A percentile compares a stretch with the other conserved stretches of the same genome.
Conservation (phyloP, 2,797 vertebrate species). For the Xenopus petersii region DNA sequence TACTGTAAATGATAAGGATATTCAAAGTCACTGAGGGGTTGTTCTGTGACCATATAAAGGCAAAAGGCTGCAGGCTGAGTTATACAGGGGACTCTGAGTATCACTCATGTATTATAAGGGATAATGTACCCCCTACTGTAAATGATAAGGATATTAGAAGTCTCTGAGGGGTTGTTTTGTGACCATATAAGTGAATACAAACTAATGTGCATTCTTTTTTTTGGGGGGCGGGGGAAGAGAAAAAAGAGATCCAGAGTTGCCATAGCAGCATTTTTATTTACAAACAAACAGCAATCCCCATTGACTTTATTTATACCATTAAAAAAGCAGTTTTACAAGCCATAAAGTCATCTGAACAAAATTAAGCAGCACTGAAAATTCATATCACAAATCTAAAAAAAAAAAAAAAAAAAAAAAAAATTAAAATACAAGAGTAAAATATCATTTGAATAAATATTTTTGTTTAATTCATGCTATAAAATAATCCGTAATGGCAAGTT, state of each 20-base stretch:
- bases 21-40: too few species aligned
- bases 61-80: too few species aligned
- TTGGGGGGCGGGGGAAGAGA: too few species aligned
- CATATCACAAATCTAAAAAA: constrained; percentile 75
- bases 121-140: too few species aligned
- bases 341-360: constrained; percentile 73
- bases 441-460: constrained; percentile 99
- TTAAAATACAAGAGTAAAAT: constrained; percentile 99
- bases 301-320: constrained; percentile 90
- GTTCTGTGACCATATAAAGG: too few species aligned
- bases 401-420: constrained; percentile 49
- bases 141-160: too few species aligned
- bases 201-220: too few species aligned
- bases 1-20: too few species aligned
- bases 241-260: constrained; percentile 61
- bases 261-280: constrained; percentile 99
- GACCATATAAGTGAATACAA: too few species aligned
- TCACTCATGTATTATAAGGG: too few species aligned
- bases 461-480: constrained; percentile 97
- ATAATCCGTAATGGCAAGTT: constrained; percentile 98
- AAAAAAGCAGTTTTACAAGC: constrained; percentile 97
- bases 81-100: too few species aligned
- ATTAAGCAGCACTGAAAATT: constrained; percentile 79
- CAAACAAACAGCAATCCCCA: constrained; percentile 89
- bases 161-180: too few species aligned